Conservation (phyloP, 2,113 vertebrate species). For the Erinaceus europaeus region DNA sequence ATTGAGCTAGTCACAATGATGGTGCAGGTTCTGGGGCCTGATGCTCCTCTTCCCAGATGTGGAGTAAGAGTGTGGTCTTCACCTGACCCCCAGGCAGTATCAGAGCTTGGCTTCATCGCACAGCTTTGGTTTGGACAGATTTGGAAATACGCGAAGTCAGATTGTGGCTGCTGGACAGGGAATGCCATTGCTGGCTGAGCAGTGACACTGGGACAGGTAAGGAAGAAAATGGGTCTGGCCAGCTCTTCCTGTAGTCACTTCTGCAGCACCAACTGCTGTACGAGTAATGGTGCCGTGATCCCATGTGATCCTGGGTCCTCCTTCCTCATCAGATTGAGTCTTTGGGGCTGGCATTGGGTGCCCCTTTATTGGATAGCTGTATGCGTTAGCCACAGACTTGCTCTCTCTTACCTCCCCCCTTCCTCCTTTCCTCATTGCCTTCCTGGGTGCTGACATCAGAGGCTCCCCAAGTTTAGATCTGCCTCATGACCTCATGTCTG, state of each 20-base stretch:
- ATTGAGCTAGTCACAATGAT: no score
- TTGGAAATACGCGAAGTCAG: not conserved
- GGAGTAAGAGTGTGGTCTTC: not conserved
- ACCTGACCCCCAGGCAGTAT: not conserved
- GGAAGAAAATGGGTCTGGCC: not conserved
- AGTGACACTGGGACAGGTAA: not conserved
- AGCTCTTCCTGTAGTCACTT: not conserved
- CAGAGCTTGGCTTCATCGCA: not conserved
- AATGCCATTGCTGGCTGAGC: not conserved
- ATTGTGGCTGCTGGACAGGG: not conserved
- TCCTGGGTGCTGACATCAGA: not conserved
- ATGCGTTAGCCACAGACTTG: no score
- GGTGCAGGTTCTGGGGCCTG: not conserved
- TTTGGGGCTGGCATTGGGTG: not conserved
- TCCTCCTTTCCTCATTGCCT: not conserved
- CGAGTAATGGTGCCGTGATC: not conserved
- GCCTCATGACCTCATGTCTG: not conserved
- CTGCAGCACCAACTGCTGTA: not conserved
- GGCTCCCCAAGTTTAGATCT: not conserved
- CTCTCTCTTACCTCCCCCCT: no score
- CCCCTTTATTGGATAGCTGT: not conserved
- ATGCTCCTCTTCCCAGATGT: not conserved
- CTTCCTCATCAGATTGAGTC: not conserved
- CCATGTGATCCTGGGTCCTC: accelerated
- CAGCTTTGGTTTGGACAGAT: not conserved